These are phyloP conservation scores for Pipa parva DNA, from an alignment of 2,113 vertebrate genomes.

Conservation along the genomic window DNA sequence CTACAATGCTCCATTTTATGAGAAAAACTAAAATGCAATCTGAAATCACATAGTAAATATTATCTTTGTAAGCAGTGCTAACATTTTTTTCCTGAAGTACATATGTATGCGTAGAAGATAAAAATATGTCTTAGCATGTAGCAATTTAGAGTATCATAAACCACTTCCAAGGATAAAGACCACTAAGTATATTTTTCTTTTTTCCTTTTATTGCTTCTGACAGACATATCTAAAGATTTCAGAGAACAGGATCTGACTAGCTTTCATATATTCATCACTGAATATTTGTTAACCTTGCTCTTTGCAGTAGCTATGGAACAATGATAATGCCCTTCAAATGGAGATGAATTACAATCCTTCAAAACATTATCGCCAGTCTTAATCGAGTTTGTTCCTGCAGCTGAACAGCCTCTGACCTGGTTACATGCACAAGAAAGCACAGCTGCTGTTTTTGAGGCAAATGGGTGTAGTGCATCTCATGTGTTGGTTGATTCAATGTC, in stretches of 20 bases:
- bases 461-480: constrained; percentile 32
- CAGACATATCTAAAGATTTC: constrained; percentile 52
- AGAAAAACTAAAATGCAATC: too few species aligned
- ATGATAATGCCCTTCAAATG: constrained; percentile 68
- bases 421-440: constrained; percentile 57
- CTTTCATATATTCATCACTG: constrained; percentile 67
- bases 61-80: constrained; percentile 49
- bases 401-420: constrained; percentile 65
- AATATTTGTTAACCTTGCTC: constrained; percentile 70
- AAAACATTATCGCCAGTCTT: constrained; percentile 68
- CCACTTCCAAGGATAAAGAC: constrained; percentile 58
- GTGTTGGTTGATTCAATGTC: constrained; percentile 25
- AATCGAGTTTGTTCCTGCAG: constrained; percentile 63
- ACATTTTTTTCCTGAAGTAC: constrained; percentile 43
- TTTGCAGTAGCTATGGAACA: constrained; percentile 56
- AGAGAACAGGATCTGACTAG: constrained; percentile 57
- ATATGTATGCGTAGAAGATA: constrained; percentile 27
- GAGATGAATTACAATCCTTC: constrained; percentile 72
- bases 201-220: constrained; percentile 52
- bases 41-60: constrained; percentile 49
- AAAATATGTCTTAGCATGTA: constrained; percentile 58
- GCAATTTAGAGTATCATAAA: constrained; percentile 56
- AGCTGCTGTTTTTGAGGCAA: constrained; percentile 45
- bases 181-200: constrained; percentile 54
- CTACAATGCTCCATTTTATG: constrained; percentile 39